Conservation (phyloP, 2,797 vertebrate genomes). For the Myiothlypis coronata region DNA sequence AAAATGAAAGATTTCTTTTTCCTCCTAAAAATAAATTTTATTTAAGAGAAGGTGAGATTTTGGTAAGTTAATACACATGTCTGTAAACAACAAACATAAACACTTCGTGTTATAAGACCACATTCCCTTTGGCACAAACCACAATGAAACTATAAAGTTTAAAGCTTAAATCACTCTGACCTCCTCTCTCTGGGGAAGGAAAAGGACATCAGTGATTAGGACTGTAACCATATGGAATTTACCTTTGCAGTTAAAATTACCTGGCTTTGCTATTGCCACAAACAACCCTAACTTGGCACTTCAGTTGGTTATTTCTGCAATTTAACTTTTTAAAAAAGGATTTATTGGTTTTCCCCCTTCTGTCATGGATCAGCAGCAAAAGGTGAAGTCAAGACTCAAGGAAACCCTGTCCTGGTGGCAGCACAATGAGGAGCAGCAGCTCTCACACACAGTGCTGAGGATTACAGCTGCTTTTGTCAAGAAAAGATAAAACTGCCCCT, state of each 20-base stretch:
- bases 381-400: not conserved
- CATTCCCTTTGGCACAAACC: not conserved
- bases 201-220: not conserved
- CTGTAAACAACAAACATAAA: constrained; percentile 1
- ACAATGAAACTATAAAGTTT: not conserved
- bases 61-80: not conserved
- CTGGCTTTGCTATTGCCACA: not conserved
- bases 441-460: not conserved
- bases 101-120: not conserved
- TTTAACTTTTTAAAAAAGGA: not conserved
- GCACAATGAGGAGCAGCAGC: not conserved
- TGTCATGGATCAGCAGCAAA: not conserved
- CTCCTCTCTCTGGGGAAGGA: not conserved
- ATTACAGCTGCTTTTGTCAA: not conserved
- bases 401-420: not conserved
- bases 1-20: not conserved
- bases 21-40: not conserved
- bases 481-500: not conserved
- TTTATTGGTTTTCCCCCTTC: not conserved
- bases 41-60: not conserved
- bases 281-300: not conserved
- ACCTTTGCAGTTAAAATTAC: not conserved
- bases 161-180: not conserved
- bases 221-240: not conserved
- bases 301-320: not conserved